phyloP scores from a whole-genome alignment of 2,797 vertebrate genomes.

The Macropus fuliginosus region DNA sequence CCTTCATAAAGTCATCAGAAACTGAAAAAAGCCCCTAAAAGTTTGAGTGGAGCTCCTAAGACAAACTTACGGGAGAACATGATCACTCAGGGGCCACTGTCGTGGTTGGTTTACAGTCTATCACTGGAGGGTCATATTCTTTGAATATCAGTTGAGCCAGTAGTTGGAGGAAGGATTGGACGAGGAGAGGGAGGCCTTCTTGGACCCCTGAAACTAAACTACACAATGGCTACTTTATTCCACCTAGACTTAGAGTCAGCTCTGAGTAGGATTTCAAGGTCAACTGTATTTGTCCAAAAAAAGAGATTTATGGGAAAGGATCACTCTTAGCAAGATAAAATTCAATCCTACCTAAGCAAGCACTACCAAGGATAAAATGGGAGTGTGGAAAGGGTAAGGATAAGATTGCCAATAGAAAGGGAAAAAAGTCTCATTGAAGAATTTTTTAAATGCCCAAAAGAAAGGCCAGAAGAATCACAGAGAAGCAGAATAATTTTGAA shows the following conservation, averaged over 20 bases:
- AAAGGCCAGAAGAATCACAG: too few species aligned
- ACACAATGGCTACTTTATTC: neutral
- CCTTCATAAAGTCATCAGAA: neutral
- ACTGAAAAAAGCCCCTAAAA: neutral
- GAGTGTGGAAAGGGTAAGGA: too few species aligned
- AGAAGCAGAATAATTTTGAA: too few species aligned
- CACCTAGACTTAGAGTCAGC: neutral
- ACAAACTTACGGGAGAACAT: neutral
- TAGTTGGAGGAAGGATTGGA: neutral
- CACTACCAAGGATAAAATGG: neutral
- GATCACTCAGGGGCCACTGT: neutral
- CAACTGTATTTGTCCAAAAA: neutral
- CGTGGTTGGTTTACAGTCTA: neutral
- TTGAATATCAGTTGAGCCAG: neutral
- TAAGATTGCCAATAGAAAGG: too few species aligned
- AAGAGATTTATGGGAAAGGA: neutral
- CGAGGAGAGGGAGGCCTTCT: neutral
- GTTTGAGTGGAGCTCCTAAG: neutral
- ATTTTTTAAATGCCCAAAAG: too few species aligned
- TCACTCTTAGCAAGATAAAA: neutral
- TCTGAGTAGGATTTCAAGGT: neutral
- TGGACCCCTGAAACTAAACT: neutral
- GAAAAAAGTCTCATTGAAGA: too few species aligned
- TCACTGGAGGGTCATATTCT: neutral
- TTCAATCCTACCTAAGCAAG: conserved; percentile 39